Base-by-base conservation (phyloP, 2,113 vertebrate genomes). In the Alexandromys fortis region DNA sequence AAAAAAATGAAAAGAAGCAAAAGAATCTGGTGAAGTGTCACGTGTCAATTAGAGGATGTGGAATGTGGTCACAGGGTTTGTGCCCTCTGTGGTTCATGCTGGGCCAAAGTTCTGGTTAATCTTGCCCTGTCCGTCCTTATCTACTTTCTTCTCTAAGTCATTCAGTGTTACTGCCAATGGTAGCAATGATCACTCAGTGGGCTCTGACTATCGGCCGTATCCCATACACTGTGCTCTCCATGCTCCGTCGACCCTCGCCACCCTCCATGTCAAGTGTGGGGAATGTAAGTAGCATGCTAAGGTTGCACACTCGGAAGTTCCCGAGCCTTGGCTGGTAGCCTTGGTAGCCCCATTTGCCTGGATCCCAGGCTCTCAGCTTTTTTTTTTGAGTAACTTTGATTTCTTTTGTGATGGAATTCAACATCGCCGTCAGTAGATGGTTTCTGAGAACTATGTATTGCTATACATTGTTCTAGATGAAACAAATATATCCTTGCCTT, bases 381-480 rank as follows among this genome's bases (percentile, higher is more conserved):
- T 11, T 82, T 79, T 68, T 89, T 76, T 38, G 52, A 49, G 24
- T 28, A 75, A 42, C 10, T 63, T 35, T 65, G n/a, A 47, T 65
- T 12, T 49, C 47, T 35, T 30, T 7, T 63, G 49, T 55, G 78
- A 47, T n/a, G 42, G 30, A 67, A 38, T 83, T 68, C 61, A 55
- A 17, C 21, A 0, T 87, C 5, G n/a, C 16, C 1, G 0, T 86
- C 68, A 92, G 9, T 16, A 45, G 21, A 7, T 81, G 14, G 45
- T 49, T 90, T 87, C 94, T 83, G 68, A 96, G 77, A 83, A 58
- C 12, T 35, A 47, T 65, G 33, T 78, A 61, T 52, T 91, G 38
- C 83, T 67, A 24, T 72, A 28, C 16, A 55, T 28, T 90, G 2
- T 47, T 89, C 16, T 38, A 90, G 30, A 58, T 5, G 52, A 22